Percentiles rank a stretch among this genome's conserved stretches.
phyloP scores from a whole-genome alignment of 2,113 vertebrate species.

The Gulo gulo region DNA sequence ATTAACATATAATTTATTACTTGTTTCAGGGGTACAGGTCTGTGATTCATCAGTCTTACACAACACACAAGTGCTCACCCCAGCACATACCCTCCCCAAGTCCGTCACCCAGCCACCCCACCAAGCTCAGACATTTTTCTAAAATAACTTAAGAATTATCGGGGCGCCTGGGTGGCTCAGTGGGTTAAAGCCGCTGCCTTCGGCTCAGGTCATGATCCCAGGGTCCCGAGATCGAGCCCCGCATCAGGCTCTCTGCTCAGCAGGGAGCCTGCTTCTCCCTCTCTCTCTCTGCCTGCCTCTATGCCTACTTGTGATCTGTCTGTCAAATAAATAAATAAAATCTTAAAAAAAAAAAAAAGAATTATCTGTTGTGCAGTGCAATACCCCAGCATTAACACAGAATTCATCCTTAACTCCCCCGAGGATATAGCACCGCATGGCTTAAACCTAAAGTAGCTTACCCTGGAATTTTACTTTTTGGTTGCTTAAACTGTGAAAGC shows the following conservation, averaged over 20 bases:
- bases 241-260: too few species aligned
- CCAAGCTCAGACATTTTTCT: slow-evolving; percentile 19
- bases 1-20: neutral
- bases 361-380: neutral
- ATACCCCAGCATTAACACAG: neutral
- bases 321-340: too few species aligned
- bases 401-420: neutral
- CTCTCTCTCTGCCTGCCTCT: too few species aligned
- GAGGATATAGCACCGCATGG: neutral
- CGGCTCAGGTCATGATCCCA: too few species aligned
- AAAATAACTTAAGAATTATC: neutral
- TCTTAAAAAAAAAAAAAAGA: too few species aligned
- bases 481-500: slow-evolving; percentile 4
- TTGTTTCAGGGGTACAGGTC: neutral
- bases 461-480: slow-evolving; percentile 26
- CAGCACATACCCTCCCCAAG: neutral
- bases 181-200: too few species aligned
- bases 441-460: neutral
- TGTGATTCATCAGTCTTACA: neutral
- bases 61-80: neutral
- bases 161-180: too few species aligned
- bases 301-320: too few species aligned
- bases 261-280: too few species aligned
- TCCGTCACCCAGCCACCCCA: neutral
- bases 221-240: too few species aligned